Conservation (phyloP, 53 echinoderm and acorn worm genomes). For the Actinopyga echinites region DNA sequence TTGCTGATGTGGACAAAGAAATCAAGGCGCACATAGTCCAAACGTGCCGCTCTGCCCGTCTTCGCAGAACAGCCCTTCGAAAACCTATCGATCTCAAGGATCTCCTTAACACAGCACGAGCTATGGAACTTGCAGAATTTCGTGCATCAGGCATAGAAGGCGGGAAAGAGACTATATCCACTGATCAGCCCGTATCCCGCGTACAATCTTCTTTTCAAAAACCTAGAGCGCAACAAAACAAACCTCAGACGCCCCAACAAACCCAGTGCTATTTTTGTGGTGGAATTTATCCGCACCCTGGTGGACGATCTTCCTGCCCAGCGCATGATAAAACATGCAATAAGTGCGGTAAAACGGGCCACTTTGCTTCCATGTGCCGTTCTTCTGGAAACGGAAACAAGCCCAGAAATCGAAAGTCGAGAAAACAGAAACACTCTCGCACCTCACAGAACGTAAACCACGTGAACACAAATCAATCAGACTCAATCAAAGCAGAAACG, state of each 20-base stretch:
- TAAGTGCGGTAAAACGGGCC: slow-evolving; percentile 8
- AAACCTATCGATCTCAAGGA: not conserved
- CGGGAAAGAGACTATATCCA: not conserved
- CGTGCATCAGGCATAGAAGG: not conserved
- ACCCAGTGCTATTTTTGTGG: slow-evolving; percentile 10
- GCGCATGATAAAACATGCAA: slow-evolving; percentile 35
- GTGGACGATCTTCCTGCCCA: not conserved
- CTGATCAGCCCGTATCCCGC: not conserved
- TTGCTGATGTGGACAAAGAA: slow-evolving; percentile 12
- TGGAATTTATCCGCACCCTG: slow-evolving; percentile 26
- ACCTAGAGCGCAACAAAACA: not conserved
- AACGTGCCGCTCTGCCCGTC: not conserved
- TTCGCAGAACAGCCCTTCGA: not conserved
- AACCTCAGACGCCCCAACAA: not conserved
- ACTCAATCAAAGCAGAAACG: not conserved
- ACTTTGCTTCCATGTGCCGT: slow-evolving; percentile 41
- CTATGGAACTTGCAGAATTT: not conserved
- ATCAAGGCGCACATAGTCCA: not conserved
- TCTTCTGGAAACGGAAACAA: not conserved
- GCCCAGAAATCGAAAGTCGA: no score
- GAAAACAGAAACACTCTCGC: not conserved
- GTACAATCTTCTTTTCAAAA: not conserved
- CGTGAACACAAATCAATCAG: not conserved
- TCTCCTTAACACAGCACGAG: not conserved
- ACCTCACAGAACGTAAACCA: not conserved